Percentiles rank a stretch among this genome's conserved stretches.
Conservation (phyloP, 2,113 vertebrate species). For the Antechinus stuartii region DNA sequence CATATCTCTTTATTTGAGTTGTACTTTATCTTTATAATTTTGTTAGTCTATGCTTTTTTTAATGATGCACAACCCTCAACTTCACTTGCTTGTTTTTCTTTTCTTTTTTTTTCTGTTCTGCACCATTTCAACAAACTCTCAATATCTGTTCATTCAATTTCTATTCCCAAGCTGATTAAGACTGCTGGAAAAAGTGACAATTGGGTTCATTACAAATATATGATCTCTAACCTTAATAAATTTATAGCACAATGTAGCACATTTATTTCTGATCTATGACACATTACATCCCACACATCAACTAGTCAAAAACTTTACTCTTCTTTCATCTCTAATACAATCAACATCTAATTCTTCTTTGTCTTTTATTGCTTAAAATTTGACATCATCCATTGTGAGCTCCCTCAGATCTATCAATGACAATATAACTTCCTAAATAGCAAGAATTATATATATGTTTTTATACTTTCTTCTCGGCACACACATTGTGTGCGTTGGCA, state of each 20-base stretch:
- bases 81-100: neutral
- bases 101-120: neutral
- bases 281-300: neutral
- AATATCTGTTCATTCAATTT: neutral
- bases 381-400: neutral
- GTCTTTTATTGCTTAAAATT: neutral
- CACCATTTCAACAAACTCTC: neutral
- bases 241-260: neutral
- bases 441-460: neutral
- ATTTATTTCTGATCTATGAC: neutral
- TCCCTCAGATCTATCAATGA: neutral
- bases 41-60: neutral
- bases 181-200: neutral
- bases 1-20: neutral
- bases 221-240: neutral
- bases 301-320: neutral
- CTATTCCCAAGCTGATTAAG: neutral
- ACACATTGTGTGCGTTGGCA: neutral
- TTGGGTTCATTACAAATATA: neutral
- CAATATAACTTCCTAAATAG: neutral
- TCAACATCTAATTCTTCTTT: neutral
- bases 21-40: neutral
- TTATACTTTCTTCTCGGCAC: neutral
- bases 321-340: neutral
- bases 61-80: neutral